Conservation (phyloP, 2,797 vertebrate species). For the Galago senegalensis region DNA sequence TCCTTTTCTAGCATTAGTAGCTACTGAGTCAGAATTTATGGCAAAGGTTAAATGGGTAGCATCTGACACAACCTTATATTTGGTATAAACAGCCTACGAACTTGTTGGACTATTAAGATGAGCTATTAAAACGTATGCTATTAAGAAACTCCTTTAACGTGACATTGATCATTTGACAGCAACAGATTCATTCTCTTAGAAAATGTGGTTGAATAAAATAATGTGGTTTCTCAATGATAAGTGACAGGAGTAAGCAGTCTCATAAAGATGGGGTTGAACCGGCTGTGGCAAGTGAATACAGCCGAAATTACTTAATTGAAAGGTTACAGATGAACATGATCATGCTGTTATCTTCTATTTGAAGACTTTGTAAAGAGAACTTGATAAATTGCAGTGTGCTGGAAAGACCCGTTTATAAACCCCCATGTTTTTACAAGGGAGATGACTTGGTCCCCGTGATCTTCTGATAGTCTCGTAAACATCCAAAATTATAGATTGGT, state of each 20-base stretch:
- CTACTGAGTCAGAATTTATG: constrained; percentile 72
- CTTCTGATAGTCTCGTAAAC: neutral
- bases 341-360: constrained; percentile 35
- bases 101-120: constrained; percentile 59
- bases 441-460: neutral
- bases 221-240: constrained; percentile 63
- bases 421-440: neutral
- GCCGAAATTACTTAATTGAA: constrained; percentile 69
- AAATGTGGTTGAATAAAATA: constrained; percentile 75
- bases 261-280: constrained; percentile 57
- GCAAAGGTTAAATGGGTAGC: constrained; percentile 65
- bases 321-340: constrained; percentile 43
- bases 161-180: constrained; percentile 76
- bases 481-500: neutral
- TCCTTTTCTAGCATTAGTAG: constrained; percentile 37
- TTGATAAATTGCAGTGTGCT: neutral
- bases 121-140: constrained; percentile 70
- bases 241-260: constrained; percentile 68
- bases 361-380: constrained; percentile 66
- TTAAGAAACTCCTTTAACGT: constrained; percentile 72
- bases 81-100: constrained; percentile 63
- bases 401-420: constrained; percentile 50
- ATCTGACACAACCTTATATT: constrained; percentile 64
- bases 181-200: constrained; percentile 77
- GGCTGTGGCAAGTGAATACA: constrained; percentile 12